Base-by-base conservation (phyloP, 2,113 vertebrate genomes). In the Amphiprion percula region DNA sequence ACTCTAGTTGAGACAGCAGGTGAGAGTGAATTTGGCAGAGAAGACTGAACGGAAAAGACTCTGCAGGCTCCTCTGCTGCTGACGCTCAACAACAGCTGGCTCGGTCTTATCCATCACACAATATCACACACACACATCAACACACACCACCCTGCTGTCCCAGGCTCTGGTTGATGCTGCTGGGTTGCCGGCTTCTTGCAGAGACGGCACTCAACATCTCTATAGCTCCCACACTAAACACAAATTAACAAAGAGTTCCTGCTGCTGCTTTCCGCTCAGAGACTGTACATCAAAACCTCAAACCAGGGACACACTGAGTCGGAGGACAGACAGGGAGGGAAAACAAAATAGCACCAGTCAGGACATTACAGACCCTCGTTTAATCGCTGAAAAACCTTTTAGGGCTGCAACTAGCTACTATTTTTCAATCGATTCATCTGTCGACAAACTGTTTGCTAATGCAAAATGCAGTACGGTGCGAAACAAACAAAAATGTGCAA, bases 41-140 rank as follows among this genome's bases (percentile, higher is more conserved):
- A 50, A 33, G 62, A 39, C n/a, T 86, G 84, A 74, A 80, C 61
- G 73, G 53, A 59, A 26, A 53, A 1, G 10, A 49, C 77, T 76
- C 82, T 74, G 64, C 74, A 77, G 83, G 68, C 69, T 83, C 30
- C 10, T 1, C 65, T 69, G 84, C 72, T 74, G 19, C 69, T 62
- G 12, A 49, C 74, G 77, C 77, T 78, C 65, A 71, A 68, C 68
- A 83, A 65, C 77, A 87, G 81, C 80, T 77, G 62, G 46, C 68
- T 79, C 33, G 60, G 49, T 64, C 60, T 78, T 56, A 78, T 71
- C 60, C 62, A 60, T 65, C 24, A 44, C 41, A 44, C 41, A 44
- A 1, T 4, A 4, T 14, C 41, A 15, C 41, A 44, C 41, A 44
- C 41, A 44, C 41, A 44, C 41, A 44, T 3, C 14, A 12, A 14